Base-by-base conservation (phyloP, 2,888 invertebrate species). In the Herminia tarsipennalis region DNA sequence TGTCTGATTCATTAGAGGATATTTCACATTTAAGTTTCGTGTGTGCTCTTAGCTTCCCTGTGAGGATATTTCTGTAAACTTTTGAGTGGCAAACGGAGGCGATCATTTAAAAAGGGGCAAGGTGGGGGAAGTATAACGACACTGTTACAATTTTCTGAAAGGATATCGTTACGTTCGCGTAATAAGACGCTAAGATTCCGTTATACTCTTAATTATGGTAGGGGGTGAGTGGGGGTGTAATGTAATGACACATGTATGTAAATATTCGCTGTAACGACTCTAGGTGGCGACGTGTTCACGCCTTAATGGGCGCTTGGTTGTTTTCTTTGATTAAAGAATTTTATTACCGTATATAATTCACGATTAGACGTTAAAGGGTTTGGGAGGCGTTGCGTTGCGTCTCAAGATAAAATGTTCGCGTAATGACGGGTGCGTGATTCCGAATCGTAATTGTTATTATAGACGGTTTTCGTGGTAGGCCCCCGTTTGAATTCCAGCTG, bases 301-400 rank as follows among this genome's bases (percentile, higher is more conserved):
- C 80, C 81, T 83, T 88, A 90, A 89, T 87, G 89, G 84, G 76
- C 66, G 72, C 87, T 81, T 77, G 85, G 90, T 88, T 90, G 88
- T 90, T 88, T 89, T 91, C 91, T 90, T 91, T 91, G 91, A 91
- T 91, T 91, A 91, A 91, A 91, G 91, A 91, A 90, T 91, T 91
- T 91, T 91, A 91, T 90, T 90, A 88, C 85, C 68, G 84, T 73
- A 73, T 84, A 91, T 91, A 91, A 89, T 89, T 91, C 90, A 90
- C 91, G 91, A 91, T 91, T 91, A 90, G 89, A 86, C 82, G 83
- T 76, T 76, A 81, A 87, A 87, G 89, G 88, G 88, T 86, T 83
- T 78, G 70, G 73, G 74, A 76, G 78, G 81, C 50, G 81, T 64
- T 71, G 70, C 68, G 56, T 56, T 66, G 56, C 73, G 81, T 70